phyloP scores from a whole-genome alignment of 2,888 invertebrate species.

The Ashinkailepas kermadecensis region DNA sequence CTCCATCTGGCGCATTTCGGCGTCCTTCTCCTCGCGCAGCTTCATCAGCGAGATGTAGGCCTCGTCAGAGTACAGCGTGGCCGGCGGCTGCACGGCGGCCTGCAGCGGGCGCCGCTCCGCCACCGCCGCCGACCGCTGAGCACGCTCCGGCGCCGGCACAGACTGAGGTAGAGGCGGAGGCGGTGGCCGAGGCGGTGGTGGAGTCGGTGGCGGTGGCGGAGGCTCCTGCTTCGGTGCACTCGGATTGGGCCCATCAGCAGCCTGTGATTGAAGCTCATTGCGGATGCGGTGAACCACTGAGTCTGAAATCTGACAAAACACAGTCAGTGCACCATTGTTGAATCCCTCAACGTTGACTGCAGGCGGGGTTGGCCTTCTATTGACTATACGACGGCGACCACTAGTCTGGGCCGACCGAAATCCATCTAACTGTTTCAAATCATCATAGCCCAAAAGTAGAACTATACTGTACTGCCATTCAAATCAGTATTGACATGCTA shows the following conservation, averaged over 20 bases:
- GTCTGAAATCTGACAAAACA: background rate
- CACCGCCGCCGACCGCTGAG: background rate
- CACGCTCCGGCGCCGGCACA: background rate
- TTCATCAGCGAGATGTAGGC: slow-evolving; percentile 31
- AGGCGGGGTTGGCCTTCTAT: background rate
- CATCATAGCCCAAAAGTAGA: background rate
- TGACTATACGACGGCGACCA: slow-evolving; percentile 29
- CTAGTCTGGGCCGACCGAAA: slow-evolving; percentile 29
- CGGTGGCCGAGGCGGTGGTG: background rate
- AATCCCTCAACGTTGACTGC: background rate
- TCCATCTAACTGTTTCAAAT: background rate
- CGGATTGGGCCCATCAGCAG: background rate
- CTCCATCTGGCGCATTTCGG: slow-evolving; percentile 30
- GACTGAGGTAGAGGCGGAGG: background rate
- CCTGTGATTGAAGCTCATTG: slow-evolving; percentile 25
- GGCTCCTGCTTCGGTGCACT: background rate
- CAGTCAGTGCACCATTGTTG: too few relatives aligned
- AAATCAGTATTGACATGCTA: background rate
- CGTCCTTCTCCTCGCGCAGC: slow-evolving; percentile 33
- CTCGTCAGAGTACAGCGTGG: slow-evolving; percentile 33
- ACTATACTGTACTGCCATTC: background rate
- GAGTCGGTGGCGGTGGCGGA: slow-evolving; percentile 22
- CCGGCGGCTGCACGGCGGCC: slow-evolving; percentile 25
- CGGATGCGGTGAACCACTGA: slow-evolving; percentile 13
- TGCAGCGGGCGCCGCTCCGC: slow-evolving; percentile 4